Evolutionary conservation across 2,888 invertebrate genomes (phyloP).

Genomic region (Volucella bombylans): DNA sequence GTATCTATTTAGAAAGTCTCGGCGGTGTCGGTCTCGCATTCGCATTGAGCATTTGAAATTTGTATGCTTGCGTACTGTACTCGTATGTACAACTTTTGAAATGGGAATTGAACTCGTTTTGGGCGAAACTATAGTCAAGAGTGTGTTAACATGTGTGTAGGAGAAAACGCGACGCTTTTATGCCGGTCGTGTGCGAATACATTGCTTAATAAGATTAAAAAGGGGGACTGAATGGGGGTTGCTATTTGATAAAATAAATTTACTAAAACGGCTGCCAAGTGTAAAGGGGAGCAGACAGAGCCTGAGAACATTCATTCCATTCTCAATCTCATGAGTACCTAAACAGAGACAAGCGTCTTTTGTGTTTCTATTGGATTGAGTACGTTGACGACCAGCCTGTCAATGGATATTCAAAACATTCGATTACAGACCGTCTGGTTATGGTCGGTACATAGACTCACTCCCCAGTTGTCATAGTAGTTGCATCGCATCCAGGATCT

Average conservation of each 20-base stretch:
- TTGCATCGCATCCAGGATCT: too few relatives aligned
- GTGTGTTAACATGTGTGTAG: conserved; percentile 32
- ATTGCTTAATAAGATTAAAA: conserved; percentile 68
- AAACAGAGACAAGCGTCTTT: too few relatives aligned
- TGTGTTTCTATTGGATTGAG: too few relatives aligned
- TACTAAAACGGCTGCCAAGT: background rate
- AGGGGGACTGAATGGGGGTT: conserved; percentile 32
- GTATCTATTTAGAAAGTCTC: conserved; percentile 53
- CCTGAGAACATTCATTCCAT: too few relatives aligned
- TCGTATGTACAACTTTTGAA: conserved; percentile 29
- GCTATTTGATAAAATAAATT: conserved; percentile 38
- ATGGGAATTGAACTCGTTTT: conserved; percentile 59
- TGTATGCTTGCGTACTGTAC: conserved; percentile 30
- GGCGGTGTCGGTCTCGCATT: conserved; percentile 41
- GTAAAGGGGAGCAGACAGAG: too few relatives aligned
- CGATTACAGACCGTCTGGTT: too few relatives aligned
- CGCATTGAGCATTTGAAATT: conserved; percentile 47
- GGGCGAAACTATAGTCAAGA: conserved; percentile 23
- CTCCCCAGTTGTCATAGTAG: too few relatives aligned
- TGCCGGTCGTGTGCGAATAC: conserved; percentile 67
- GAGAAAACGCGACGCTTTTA: conserved; percentile 25
- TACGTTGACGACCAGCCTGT: too few relatives aligned
- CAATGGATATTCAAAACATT: too few relatives aligned
- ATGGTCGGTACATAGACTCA: too few relatives aligned
- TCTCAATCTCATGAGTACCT: too few relatives aligned